Evolutionary conservation across 2,888 invertebrate species (phyloP).

Genomic region (Lymantria monacha): DNA sequence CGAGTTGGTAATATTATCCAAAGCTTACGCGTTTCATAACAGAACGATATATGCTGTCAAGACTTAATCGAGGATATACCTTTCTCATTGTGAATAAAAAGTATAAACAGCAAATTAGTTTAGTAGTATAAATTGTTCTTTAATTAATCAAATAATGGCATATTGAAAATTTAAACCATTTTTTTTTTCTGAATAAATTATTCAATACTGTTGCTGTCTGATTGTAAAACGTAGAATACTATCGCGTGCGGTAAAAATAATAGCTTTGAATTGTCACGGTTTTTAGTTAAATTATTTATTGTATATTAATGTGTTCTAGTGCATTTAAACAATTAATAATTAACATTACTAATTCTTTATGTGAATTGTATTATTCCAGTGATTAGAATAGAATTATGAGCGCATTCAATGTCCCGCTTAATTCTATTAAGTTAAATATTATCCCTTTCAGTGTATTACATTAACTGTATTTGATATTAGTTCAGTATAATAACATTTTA

Average conservation of each 20-base stretch:
- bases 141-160: too few species aligned
- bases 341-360: background rate
- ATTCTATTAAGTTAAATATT: conserved; percentile 1
- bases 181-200: too few species aligned
- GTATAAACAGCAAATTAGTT: too few species aligned
- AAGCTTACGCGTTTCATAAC: too few species aligned
- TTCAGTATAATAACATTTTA: too few species aligned
- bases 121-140: too few species aligned
- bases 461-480: too few species aligned
- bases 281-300: background rate
- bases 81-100: too few species aligned
- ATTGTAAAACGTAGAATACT: conserved; percentile 4
- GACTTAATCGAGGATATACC: too few species aligned
- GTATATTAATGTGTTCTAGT: background rate
- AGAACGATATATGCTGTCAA: too few species aligned
- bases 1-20: too few species aligned
- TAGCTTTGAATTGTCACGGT: background rate
- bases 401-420: background rate
- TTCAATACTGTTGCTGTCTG: background rate
- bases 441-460: background rate
- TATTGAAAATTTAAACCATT: too few species aligned
- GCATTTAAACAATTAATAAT: background rate
- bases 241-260: conserved; percentile 8
- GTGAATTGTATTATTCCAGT: background rate
- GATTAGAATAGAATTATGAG: background rate